Evolutionary conservation across 2,113 vertebrate species (phyloP), one percentile per base, ranked within the genome.

Genomic region (Suncus etruscus): DNA sequence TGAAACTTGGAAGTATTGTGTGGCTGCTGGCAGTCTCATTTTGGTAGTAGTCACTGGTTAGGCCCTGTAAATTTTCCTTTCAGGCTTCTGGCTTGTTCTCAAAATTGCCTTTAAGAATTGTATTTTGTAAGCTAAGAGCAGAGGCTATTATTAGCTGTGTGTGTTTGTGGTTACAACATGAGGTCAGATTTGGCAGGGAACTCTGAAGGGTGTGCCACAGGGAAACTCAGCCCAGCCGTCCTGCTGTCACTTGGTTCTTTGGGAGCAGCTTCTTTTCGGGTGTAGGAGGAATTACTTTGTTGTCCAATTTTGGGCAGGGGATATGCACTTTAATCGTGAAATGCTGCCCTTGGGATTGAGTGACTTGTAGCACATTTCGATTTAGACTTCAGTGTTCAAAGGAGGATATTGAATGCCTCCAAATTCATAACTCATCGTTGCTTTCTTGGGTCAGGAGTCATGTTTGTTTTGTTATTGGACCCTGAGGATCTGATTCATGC

Each of bases 81-180:
- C 87, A 89, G 78, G 83, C 27, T 16, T 92, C 89, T 97, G 96
- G 95, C 96, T 70, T n/a, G 50, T 91, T 90, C 96, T 94, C 93
- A 97, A 92, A 96, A 95, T 92, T 86, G 79, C 81, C 90, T 97
- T 96, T 96, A 95, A 95, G 97, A 96, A 86, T 75, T 94, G 89
- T 95, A 84, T 96, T 98, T 97, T 95, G 91, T 95, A 96, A 97
- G 96, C 97, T 96, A 96, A 97, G 94, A 97, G 95, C 95, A 96
- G 94, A 95, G 92, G 92, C 96, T 98, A 97, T 97, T 97, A 97
- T 97, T 98, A 97, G 97, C 88, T 95, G 92, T 97, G 92, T 97
- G 92, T 97, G 94, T 97, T 98, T 98, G 97, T 94, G 95, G 91
- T 95, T 97, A 89, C 95, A 96, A 95, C 83, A 94, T 97, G 96